Evolutionary conservation across 2,113 vertebrate genomes (phyloP), one percentile per base, ranked within the genome.

Genomic region (Bothrops jararaca): DNA sequence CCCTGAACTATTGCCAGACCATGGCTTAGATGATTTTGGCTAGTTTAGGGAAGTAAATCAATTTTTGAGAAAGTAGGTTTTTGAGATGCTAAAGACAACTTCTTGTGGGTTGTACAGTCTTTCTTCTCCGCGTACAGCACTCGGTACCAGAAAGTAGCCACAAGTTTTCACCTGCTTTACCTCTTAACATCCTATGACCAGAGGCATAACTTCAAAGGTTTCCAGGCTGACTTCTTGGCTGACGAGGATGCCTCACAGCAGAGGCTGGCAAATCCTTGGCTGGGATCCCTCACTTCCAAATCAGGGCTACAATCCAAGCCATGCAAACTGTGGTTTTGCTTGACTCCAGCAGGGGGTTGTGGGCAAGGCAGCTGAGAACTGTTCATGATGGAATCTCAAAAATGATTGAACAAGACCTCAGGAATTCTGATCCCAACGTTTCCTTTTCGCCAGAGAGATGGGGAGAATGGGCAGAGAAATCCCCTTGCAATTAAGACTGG

Each of bases 391-490:
- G 56, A 86, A 85, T 93, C 56, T 85, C 88, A 54, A 86, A 85
- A 42, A 53, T 53, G 74, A 80, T 80, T 80, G 58, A 93, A 88
- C 90, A 54, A 85, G 90, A 34, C 88, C 45, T 90, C 64, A 34
- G 57, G 56, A 93, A 91, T 94, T 52, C 58, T 24, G 10, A 86
- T 91, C 89, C 85, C 89, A 52, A 91, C 88, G 56, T 80, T 92
- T 57, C 91, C 29, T 93, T 45, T 86, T 90, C 23, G 20, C 88
- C 50, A 29, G 50, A 56, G 6, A 15, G 20, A 85, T 34, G 26
- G 6, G n/a, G 60, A 91, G 42, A 42, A 45, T 89, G 48, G n/a
- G 29, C 39, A 10, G 88, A 89, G 64, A 92, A 56, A 85, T 85
- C 64, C 90, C 53, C n/a, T 53, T 57, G 54, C 45, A 60, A 69